phyloP scores from a whole-genome alignment of 2,113 vertebrate genomes.

The Chaetodon auriga region DNA sequence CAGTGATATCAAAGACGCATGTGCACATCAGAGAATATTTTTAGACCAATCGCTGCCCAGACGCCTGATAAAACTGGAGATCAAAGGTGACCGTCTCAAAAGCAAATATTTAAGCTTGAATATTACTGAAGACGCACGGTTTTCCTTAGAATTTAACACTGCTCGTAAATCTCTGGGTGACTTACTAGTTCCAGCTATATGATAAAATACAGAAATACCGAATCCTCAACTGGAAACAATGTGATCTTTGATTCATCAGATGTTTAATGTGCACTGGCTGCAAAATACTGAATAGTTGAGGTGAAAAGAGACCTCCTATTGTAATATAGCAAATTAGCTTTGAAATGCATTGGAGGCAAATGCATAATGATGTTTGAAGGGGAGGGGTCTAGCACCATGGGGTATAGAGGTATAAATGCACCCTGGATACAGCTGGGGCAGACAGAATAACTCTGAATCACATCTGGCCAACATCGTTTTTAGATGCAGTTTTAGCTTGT shows the following conservation, averaged over 20 bases:
- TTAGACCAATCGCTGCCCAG: slow-evolving; percentile 29
- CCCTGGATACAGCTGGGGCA: neutral
- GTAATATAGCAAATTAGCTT: neutral
- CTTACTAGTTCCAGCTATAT: neutral
- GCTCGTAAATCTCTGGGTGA: slow-evolving; percentile 4
- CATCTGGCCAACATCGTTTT: neutral
- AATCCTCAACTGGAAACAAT: neutral
- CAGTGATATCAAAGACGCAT: slow-evolving; percentile 67
- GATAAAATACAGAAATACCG: neutral
- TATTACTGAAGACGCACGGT: neutral
- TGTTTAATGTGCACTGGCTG: slow-evolving; percentile 1
- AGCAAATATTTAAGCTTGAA: slow-evolving; percentile 58
- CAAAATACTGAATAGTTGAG: neutral
- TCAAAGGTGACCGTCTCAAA: slow-evolving; percentile 41
- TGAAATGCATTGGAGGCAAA: neutral
- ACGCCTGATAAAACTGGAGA: slow-evolving; percentile 63
- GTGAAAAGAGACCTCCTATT: neutral
- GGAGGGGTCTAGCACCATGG: slow-evolving; percentile 60
- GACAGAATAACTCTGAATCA: neutral
- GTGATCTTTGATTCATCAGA: neutral
- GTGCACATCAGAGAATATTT: slow-evolving; percentile 62
- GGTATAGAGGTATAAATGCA: slow-evolving; percentile 69
- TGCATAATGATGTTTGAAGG: slow-evolving; percentile 31
- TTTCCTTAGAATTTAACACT: neutral
- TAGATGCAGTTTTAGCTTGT: neutral